Evolutionary conservation across 2,113 vertebrate species (phyloP), one percentile per base, ranked within the genome.

Genomic region (Rynchops niger): DNA sequence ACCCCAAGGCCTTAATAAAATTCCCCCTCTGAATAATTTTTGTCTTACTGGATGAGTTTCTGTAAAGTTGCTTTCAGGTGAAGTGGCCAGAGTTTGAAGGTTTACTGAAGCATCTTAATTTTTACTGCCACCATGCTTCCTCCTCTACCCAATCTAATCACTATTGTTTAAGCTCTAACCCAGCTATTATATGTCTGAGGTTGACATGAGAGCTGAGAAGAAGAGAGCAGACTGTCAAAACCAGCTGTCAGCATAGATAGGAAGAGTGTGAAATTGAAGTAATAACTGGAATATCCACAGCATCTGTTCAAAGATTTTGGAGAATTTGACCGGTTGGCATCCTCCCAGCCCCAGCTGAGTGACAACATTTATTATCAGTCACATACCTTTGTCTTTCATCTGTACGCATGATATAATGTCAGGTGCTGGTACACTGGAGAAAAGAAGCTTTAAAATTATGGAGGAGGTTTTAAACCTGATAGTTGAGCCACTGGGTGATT

Each of bases 131-230:
- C 55, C 53, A 18, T 80, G 50, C 83, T 97, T 95, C 77, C 74
- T 96, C 34, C 71, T 97, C 74, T 93, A 86, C 80, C 87, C 63
- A 42, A 94, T 96, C 38, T 93, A 98, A 95, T 97, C 86, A 96
- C 79, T 95, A 67, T 97, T 97, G 95, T 98, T 97, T 97, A 97
- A 97, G 45, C 72, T 96, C 72, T 95, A 95, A 94, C 80, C 67
- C 80, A 93, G 82, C 88, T 97, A 78, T 96, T 92, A 23, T 50
- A 55, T 91, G 47, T 94, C 95, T 96, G 76, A 61, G 78, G 93
- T 93, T 98, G 97, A 97, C 94, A 88, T 49, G 29, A 89, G 94
- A 91, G 87, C 76, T 91, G 97, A 95, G 92, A 80, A 95, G 88
- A 97, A 92, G 90, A 96, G 69, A 94, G 56, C 88, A 85, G 78